phyloP scores from a whole-genome alignment of 2,113 vertebrate genomes.

The Epinephelus cyanopodus region DNA sequence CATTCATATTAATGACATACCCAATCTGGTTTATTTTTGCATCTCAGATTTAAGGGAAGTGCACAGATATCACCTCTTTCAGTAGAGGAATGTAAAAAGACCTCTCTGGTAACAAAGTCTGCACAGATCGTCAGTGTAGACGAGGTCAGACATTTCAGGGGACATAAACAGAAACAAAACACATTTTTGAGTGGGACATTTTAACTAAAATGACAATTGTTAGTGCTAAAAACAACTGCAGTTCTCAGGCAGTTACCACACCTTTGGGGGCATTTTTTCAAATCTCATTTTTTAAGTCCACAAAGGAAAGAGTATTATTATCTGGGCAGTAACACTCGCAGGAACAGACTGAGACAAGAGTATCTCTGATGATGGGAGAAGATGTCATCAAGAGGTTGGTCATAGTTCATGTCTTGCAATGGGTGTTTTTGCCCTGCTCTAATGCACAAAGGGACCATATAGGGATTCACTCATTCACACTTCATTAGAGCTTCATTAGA shows the following conservation, averaged over 20 bases:
- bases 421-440: slow-evolving; percentile 8
- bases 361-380: background rate
- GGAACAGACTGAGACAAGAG: background rate
- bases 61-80: too few species aligned
- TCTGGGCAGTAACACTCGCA: background rate
- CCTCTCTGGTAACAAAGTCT: too few species aligned
- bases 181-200: too few species aligned
- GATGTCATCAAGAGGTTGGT: background rate
- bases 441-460: slow-evolving; percentile 46
- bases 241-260: background rate
- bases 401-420: slow-evolving; percentile 8
- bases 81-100: too few species aligned
- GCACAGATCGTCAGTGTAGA: too few species aligned
- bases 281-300: background rate
- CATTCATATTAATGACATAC: too few species aligned
- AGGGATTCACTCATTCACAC: slow-evolving; percentile 74
- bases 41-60: too few species aligned
- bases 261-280: background rate
- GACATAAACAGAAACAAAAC: too few species aligned
- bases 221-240: too few species aligned
- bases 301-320: background rate
- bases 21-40: too few species aligned
- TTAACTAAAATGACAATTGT: too few species aligned
- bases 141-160: too few species aligned
- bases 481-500: slow-evolving; percentile 82